Base-by-base conservation (phyloP, 2,888 invertebrate genomes). In the Eupithecia exiguata region DNA sequence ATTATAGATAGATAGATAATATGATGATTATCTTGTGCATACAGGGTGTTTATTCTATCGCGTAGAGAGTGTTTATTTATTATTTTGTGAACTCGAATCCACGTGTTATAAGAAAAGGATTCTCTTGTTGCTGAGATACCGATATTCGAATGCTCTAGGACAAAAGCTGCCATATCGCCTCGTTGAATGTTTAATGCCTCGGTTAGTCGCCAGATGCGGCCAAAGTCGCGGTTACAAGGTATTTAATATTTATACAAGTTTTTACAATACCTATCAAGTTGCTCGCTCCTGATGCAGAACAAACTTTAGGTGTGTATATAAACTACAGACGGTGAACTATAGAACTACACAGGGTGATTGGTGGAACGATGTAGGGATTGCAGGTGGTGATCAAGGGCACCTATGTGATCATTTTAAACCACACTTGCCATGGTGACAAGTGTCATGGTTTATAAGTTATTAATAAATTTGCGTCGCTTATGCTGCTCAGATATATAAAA, bases 131-230 rank as follows among this genome's bases (percentile, higher is more conserved):
- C 58, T 25, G n/a, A 53, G 4, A 25, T 58, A 25, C 1, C 53
- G 21, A 14, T 58, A 25, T 58, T 58, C 58, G 58, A 58, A 58
- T 58, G 58, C 14, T 74, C 72, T 77, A 80, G 84, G 89, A 89
- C 91, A 91, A 89, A 87, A 84, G 83, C 83, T 82, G 82, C 46
- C 80, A 91, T 90, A 92, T 89, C 88, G 87, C 82, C 21, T 75
- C 79, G 78, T 75, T 93, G 92, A 93, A 94, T 93, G 90, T 93
- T 94, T 94, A 92, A 94, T 86, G 80, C 81, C 79, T 77, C 87
- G 86, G 92, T 92, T 93, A 91, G 90, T 89, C 63, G 63, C 63
- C 63, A 65, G 58, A 58, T 58, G 58, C 14, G 58, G 25, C 58
- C 58, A 14, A 25, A 58, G 25, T 25, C 58, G 58, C 58, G 58